These are phyloP conservation scores for Rhagophthalmus giganteus DNA, from an alignment of 2,888 invertebrate species.

Conservation along the genomic window DNA sequence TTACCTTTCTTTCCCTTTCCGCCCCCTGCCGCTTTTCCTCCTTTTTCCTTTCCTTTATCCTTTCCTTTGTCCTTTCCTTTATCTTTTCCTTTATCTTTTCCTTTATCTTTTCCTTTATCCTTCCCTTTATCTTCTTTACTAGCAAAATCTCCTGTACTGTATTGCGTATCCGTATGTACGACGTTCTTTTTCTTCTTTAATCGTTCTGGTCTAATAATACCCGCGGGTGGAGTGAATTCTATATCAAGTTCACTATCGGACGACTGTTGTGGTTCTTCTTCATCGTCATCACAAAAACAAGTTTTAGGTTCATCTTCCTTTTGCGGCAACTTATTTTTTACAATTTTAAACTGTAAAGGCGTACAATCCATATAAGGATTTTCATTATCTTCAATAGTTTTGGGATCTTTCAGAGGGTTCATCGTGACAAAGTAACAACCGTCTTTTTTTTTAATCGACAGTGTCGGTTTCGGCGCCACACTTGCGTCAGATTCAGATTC, in stretches of 20 bases:
- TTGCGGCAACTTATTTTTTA: conserved; percentile 60
- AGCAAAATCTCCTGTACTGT: conserved; percentile 59
- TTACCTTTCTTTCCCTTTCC: background rate
- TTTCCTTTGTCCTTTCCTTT: conserved; percentile 6
- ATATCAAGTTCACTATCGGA: conserved; percentile 70
- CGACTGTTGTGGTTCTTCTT: conserved; percentile 57
- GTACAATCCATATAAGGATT: conserved; percentile 71
- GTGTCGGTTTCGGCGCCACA: conserved; percentile 64
- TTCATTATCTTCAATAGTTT: conserved; percentile 61
- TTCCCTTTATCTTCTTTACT: conserved; percentile 25
- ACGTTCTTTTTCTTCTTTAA: conserved; percentile 55
- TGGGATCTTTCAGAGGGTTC: conserved; percentile 67
- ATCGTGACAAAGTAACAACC: conserved; percentile 68
- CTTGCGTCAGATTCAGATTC: conserved; percentile 56
- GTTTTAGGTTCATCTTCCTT: conserved; percentile 55
- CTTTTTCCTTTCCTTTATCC: background rate
- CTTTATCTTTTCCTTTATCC: conserved; percentile 29
- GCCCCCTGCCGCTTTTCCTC: background rate
- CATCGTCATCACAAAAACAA: conserved; percentile 50
- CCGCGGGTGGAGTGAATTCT: conserved; percentile 72
- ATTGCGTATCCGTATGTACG: conserved; percentile 65
- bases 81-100: conserved; percentile 9
- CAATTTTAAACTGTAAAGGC: conserved; percentile 69
- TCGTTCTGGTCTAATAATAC: conserved; percentile 64
- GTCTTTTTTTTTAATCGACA: conserved; percentile 67